Evolutionary conservation across 1,140 invertebrate species (phyloP).

Genomic region (Saccostrea glomerata): DNA sequence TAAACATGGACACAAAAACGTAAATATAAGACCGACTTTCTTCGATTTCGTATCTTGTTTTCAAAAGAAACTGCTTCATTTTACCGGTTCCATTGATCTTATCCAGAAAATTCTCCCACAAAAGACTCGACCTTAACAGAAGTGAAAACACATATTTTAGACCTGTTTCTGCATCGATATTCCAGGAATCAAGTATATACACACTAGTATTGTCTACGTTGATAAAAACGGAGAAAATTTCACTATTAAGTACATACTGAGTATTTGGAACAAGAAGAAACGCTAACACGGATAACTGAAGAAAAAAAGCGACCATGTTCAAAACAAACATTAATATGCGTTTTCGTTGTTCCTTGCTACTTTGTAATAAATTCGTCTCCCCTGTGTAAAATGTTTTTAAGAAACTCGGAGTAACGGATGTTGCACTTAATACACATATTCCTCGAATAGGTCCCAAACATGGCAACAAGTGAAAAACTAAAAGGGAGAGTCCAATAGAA

Average conservation of each 20-base stretch:
- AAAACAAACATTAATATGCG: not conserved
- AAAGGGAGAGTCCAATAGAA: constrained; percentile 88
- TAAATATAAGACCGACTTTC: constrained; percentile 57
- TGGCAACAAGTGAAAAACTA: constrained; percentile 92
- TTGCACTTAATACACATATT: constrained; percentile 94
- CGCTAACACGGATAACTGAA: constrained; percentile 58
- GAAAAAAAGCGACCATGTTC: constrained; percentile 51
- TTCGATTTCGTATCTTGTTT: constrained; percentile 59
- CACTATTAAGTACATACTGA: not conserved
- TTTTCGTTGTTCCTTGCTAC: not conserved
- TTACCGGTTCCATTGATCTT: constrained; percentile 36
- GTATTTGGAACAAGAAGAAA: constrained; percentile 41
- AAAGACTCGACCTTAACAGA: constrained; percentile 91
- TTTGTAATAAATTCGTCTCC: not conserved
- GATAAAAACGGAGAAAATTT: not conserved
- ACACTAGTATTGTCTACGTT: not conserved
- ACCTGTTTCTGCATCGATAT: not conserved
- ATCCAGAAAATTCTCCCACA: constrained; percentile 98
- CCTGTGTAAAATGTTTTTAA: constrained; percentile 53
- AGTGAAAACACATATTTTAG: constrained; percentile 79
- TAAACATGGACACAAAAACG: constrained; percentile 57
- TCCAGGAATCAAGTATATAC: not conserved
- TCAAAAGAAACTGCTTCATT: constrained; percentile 56
- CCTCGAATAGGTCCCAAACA: constrained; percentile 94
- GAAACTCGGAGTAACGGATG: constrained; percentile 91